Evolutionary conservation across 1,140 invertebrate species (phyloP).

Genomic region (Diorhabda carinulata): DNA sequence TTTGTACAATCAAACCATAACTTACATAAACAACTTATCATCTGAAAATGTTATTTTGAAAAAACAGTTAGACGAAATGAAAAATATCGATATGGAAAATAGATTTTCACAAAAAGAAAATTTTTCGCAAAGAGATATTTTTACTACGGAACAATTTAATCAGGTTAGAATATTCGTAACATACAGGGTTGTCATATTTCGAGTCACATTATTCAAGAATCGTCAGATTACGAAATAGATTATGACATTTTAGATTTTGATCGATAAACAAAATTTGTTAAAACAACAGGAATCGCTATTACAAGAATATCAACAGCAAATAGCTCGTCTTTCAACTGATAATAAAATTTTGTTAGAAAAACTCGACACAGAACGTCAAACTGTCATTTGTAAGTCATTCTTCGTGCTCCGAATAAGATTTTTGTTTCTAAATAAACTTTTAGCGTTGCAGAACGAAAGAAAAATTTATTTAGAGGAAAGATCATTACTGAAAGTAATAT

Average conservation of each 20-base stretch:
- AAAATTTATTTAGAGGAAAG: slow-evolving; percentile 41
- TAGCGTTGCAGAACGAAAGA: slow-evolving; percentile 38
- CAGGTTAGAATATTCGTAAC: slow-evolving; percentile 28
- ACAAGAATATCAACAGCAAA: no score
- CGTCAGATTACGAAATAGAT: neutral
- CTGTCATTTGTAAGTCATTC: slow-evolving; percentile 19
- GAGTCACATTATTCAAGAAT: slow-evolving; percentile 25
- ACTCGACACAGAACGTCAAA: slow-evolving; percentile 33
- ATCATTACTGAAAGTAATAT: slow-evolving; percentile 37
- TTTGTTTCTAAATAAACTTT: neutral
- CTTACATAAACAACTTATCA: slow-evolving; percentile 23
- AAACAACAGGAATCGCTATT: slow-evolving; percentile 7
- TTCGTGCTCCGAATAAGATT: neutral
- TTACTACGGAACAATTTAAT: slow-evolving; percentile 27
- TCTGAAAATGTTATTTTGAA: slow-evolving; percentile 22
- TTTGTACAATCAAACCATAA: slow-evolving; percentile 20
- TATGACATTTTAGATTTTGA: slow-evolving; percentile 19
- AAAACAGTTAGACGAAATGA: slow-evolving; percentile 22
- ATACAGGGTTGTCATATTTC: slow-evolving; percentile 29
- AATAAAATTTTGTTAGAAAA: slow-evolving; percentile 10
- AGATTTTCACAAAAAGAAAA: slow-evolving; percentile 14
- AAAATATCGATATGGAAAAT: slow-evolving; percentile 20
- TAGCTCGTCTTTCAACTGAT: neutral
- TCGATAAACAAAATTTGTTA: slow-evolving; percentile 22
- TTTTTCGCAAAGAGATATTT: no score